Evolutionary conservation across 53 echinoderm and acorn worm species (phyloP).

Genomic region (Crossaster papposus): DNA sequence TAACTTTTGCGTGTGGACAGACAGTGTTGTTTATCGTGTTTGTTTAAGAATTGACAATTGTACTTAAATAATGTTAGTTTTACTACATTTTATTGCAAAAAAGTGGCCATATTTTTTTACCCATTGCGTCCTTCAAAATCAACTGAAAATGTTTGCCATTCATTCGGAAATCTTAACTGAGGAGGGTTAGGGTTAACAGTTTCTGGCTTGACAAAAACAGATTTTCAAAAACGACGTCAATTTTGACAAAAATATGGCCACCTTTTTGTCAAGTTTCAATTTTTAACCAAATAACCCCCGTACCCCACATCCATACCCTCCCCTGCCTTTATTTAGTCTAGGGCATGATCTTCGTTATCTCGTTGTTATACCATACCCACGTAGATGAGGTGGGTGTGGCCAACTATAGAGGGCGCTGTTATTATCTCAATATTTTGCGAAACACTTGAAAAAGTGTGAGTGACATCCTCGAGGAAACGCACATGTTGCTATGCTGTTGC

Average conservation of each 20-base stretch:
- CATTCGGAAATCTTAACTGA: no score
- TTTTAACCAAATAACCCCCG: conserved; percentile 30
- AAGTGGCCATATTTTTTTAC: conserved; percentile 1
- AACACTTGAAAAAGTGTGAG: background rate
- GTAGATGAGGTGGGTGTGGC: conserved; percentile 2
- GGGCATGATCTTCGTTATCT: conserved; percentile 31
- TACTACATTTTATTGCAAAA: background rate
- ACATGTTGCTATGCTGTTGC: no score
- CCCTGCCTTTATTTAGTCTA: background rate
- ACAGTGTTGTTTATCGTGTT: background rate
- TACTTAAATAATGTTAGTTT: background rate
- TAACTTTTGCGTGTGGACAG: background rate
- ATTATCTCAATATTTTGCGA: no score
- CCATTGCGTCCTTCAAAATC: no score
- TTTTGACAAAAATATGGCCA: conserved; percentile 2
- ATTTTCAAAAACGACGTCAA: background rate
- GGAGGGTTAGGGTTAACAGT: background rate
- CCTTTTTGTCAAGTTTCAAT: background rate
- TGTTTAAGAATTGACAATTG: background rate
- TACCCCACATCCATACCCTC: background rate
- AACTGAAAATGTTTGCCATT: no score
- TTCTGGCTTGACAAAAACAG: background rate
- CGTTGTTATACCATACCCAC: background rate
- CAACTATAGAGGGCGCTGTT: conserved; percentile 48
- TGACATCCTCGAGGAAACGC: background rate